Conservation (phyloP, 2,113 vertebrate genomes). For the Urocolius indicus region DNA sequence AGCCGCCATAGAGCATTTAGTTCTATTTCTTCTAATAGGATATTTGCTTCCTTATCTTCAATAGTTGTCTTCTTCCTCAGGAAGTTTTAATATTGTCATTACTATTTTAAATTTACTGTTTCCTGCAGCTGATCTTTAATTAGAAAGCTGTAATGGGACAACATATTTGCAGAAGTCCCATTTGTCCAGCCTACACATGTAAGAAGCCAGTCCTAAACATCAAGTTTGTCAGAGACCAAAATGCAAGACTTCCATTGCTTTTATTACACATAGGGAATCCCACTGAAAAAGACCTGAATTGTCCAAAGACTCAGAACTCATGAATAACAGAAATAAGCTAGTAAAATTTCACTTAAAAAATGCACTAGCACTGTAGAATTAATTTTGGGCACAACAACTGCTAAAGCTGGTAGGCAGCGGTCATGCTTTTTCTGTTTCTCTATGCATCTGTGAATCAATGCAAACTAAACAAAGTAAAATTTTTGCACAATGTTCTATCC, state of each 20-base stretch:
- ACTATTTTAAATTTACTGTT: constrained; percentile 45
- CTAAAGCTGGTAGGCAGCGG: background rate
- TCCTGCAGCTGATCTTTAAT: constrained; percentile 60
- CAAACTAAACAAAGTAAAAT: background rate
- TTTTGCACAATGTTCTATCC: background rate
- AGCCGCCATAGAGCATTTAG: constrained; percentile 11
- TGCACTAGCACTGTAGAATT: background rate
- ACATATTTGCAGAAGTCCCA: background rate
- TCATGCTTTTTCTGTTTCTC: background rate
- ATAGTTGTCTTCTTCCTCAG: background rate
- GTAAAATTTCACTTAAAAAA: background rate
- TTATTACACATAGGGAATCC: background rate
- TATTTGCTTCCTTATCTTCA: constrained; percentile 52
- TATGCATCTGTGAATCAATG: background rate
- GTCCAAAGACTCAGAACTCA: background rate
- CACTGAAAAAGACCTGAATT: background rate
- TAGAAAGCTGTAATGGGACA: constrained; percentile 12
- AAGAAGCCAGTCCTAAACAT: background rate
- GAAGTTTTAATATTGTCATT: constrained; percentile 40
- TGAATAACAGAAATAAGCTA: background rate
- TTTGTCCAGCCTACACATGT: background rate
- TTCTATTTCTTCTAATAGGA: constrained; percentile 10
- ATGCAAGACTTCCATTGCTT: background rate
- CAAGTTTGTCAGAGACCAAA: background rate
- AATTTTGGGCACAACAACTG: background rate